Conservation (phyloP, 1,140 invertebrate species). For the Caenorhabditis briggsae region DNA sequence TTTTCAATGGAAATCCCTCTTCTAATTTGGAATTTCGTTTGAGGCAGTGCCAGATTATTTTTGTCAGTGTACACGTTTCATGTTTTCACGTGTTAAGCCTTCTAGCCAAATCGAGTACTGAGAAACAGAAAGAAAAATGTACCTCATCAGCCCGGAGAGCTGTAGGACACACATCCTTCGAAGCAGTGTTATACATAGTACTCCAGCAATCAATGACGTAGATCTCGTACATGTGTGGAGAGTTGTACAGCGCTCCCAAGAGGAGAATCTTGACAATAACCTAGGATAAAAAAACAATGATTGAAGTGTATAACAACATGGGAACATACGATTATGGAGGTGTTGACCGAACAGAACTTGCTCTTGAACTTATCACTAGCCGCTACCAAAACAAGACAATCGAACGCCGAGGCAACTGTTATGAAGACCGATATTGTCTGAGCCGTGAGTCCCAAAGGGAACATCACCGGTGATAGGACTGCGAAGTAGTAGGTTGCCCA, state of each 20-base stretch:
- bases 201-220: conserved; percentile 72
- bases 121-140: background rate
- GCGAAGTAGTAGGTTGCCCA: conserved; percentile 65
- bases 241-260: conserved; percentile 67
- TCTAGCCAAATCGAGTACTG: background rate
- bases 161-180: conserved; percentile 73
- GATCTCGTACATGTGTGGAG: conserved; percentile 73
- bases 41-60: conserved; percentile 12
- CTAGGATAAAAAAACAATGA: conserved; percentile 60
- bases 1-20: background rate
- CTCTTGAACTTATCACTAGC: conserved; percentile 63
- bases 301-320: background rate
- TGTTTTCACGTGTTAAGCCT: background rate
- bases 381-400: conserved; percentile 70
- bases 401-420: conserved; percentile 70
- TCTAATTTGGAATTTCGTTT: conserved; percentile 18
- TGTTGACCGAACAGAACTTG: conserved; percentile 66
- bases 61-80: background rate
- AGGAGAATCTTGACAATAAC: conserved; percentile 68
- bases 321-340: conserved; percentile 64
- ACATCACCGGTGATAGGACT: conserved; percentile 68
- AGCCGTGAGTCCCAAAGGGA: conserved; percentile 72
- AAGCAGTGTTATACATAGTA: conserved; percentile 64
- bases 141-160: conserved; percentile 67
- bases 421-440: conserved; percentile 72